phyloP scores from a whole-genome alignment of 2,113 vertebrate species.

The Brachyhypopomus occidentalis region DNA sequence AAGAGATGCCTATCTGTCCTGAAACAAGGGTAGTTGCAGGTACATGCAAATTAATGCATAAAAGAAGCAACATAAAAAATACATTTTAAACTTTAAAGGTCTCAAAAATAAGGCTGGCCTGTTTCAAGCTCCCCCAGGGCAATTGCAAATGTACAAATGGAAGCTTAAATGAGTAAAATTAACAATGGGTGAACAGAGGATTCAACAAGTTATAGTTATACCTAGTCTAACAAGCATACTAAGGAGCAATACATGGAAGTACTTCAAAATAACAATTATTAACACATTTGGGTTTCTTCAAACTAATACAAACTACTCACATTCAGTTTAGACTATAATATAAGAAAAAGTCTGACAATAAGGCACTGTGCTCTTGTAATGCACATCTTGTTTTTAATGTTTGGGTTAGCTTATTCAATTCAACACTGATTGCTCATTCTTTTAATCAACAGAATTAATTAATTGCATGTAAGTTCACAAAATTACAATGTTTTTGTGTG shows the following conservation, averaged over 20 bases:
- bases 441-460: background rate
- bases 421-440: no score
- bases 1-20: conserved; percentile 30
- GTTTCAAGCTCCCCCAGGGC: no score
- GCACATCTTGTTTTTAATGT: background rate
- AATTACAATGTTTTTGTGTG: background rate
- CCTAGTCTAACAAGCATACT: background rate
- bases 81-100: no score
- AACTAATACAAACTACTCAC: background rate
- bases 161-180: background rate
- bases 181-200: background rate
- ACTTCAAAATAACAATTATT: background rate
- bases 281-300: background rate
- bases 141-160: no score
- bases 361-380: background rate
- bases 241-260: background rate
- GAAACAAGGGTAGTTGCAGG: background rate
- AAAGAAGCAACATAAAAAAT: background rate
- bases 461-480: background rate
- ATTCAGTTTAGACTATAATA: background rate
- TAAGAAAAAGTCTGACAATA: background rate
- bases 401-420: no score
- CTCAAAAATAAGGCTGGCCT: no score
- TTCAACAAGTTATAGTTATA: background rate
- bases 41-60: background rate